Evolutionary conservation across 2,113 vertebrate species (phyloP), one percentile per base, ranked within the genome.

Genomic region (Podarcis cretensis): DNA sequence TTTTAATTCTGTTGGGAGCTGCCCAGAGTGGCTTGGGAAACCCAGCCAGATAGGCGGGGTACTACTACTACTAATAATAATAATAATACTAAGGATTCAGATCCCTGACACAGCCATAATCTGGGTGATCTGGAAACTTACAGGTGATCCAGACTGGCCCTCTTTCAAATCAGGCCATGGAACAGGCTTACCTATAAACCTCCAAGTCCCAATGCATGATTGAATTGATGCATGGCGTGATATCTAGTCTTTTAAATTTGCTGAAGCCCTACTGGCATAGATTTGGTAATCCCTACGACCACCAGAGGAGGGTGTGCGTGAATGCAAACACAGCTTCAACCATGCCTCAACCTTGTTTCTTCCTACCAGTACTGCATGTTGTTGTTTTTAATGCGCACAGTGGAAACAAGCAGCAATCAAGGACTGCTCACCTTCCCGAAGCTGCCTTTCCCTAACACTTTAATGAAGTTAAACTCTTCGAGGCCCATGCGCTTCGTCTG

Each of bases 401-500:
- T 63, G 40, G 89, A 92, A 85, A 43, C 27, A 78, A 32, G 30
- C 14, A 59, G 0, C 1, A 37, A 1, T 0, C 20, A 74, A 81
- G 59, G 16, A 13, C 37, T n/a, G 94, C 95, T 63, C 68, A 99
- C 99, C 98, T 99, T 99, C 94, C 99, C 99, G 87, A 99, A 99
- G 96, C 99, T 99, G 97, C 99, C 99, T 96, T 99, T 99, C 86
- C 99, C 99, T 95, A 99, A 97, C 88, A 99, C 99, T 96, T 99
- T 99, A 96, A 99, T 99, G 92, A 99, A 99, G 94, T 97, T 98
- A 96, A 99, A 99, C 94, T 99, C 98, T 83, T 98, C 98, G 59
- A 99, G 98, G 89, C 93, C 98, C 96, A 98, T 97, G 95, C 98
- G 96, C 95, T 98, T 98, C 86, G 94, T 96, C 97, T 99, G 98